phyloP scores from a whole-genome alignment of 1,140 invertebrate species.

The Sarcophaga bullata region DNA sequence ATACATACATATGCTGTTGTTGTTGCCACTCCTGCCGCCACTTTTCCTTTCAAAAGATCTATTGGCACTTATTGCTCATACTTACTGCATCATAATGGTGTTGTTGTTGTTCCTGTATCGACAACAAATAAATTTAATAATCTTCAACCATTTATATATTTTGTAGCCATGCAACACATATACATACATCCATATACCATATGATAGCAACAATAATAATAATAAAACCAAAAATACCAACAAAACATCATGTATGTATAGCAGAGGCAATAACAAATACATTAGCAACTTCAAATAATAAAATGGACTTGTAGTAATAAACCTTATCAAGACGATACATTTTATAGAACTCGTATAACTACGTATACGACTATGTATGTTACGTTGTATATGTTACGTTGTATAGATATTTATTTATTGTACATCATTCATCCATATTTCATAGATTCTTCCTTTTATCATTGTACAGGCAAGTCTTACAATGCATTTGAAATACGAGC shows the following conservation, averaged over 20 bases:
- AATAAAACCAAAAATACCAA: background rate
- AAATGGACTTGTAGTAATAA: slow-evolving; percentile 32
- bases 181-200: background rate
- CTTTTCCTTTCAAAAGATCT: background rate
- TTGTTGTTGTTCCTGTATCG: background rate
- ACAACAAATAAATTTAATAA: slow-evolving; percentile 39
- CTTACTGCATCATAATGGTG: background rate
- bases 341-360: background rate
- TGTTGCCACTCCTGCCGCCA: background rate
- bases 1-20: background rate
- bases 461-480: background rate
- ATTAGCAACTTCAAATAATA: slow-evolving; percentile 22
- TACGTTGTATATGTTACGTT: background rate
- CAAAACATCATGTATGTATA: too few species aligned
- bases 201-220: background rate
- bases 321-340: background rate
- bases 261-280: background rate
- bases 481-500: too few species aligned
- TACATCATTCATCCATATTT: background rate
- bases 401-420: background rate
- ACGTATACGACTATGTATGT: too few species aligned
- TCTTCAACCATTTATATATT: slow-evolving; percentile 34
- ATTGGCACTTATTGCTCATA: too few species aligned
- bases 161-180: background rate
- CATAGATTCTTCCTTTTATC: background rate